These are phyloP conservation scores for Sanderia malayensis DNA, from an alignment of 30 jellyfish, hydroid and myxozoan genomes.

Conservation along the genomic window DNA sequence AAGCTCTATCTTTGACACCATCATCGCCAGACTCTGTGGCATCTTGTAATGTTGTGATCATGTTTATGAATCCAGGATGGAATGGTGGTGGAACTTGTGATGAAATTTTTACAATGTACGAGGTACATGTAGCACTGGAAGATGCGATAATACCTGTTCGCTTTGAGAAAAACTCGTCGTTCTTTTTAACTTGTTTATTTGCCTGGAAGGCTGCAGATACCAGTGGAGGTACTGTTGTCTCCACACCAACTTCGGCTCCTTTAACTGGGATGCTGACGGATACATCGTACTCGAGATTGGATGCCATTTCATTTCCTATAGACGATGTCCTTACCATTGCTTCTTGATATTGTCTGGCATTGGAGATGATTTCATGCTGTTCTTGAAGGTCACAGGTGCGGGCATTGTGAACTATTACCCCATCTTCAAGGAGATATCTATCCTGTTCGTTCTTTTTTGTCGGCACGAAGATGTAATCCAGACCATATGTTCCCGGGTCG, in stretches of 20 bases:
- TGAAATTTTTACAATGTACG: slow-evolving; percentile 27
- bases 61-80: slow-evolving; percentile 21
- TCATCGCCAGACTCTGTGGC: slow-evolving; percentile 9
- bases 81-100: slow-evolving; percentile 38
- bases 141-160: slow-evolving; percentile 17
- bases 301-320: slow-evolving; percentile 13
- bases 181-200: background rate
- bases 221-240: slow-evolving; percentile 43
- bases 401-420: background rate
- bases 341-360: slow-evolving; percentile 9
- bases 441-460: slow-evolving; percentile 12
- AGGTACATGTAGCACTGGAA: slow-evolving; percentile 20
- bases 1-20: background rate
- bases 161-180: slow-evolving; percentile 26
- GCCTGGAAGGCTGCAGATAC: slow-evolving; percentile 17
- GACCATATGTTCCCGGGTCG: slow-evolving; percentile 37
- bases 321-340: background rate
- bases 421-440: slow-evolving; percentile 32
- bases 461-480: slow-evolving; percentile 39
- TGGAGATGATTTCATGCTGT: background rate
- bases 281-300: slow-evolving; percentile 14
- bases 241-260: slow-evolving; percentile 30
- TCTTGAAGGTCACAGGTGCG: background rate
- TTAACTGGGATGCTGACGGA: slow-evolving; percentile 9
- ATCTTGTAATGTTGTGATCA: background rate